Percentiles rank a stretch among this genome's conserved stretches.
Conservation (phyloP, 1,140 invertebrate genomes). For the Brachionus paranguensis region DNA sequence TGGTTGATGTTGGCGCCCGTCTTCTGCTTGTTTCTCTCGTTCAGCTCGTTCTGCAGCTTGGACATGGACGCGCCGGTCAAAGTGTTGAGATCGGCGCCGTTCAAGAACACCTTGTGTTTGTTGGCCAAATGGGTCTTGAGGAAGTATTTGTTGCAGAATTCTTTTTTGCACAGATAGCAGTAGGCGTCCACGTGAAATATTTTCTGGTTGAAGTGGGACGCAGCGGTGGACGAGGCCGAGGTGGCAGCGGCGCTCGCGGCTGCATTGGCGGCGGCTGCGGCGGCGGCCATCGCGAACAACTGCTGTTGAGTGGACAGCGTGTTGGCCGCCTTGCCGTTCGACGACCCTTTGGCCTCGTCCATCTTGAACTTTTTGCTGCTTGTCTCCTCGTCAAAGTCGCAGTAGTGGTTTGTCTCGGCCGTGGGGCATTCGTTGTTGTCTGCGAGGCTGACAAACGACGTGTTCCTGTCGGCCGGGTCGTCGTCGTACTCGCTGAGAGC, state of each 20-base stretch:
- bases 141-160: slow-evolving; percentile 59
- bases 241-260: neutral
- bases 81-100: neutral
- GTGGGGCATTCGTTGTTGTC: neutral
- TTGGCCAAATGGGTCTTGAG: slow-evolving; percentile 43
- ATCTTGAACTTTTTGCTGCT: neutral
- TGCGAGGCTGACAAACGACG: neutral
- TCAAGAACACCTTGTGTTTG: slow-evolving; percentile 36
- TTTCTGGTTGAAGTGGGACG: neutral
- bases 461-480: neutral
- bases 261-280: neutral
- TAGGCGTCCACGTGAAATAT: slow-evolving; percentile 67
- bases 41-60: slow-evolving; percentile 15
- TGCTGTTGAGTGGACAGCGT: neutral
- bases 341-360: neutral
- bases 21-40: neutral
- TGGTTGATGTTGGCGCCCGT: neutral
- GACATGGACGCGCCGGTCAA: slow-evolving; percentile 21
- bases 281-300: neutral
- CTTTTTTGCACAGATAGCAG: slow-evolving; percentile 64
- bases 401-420: neutral
- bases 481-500: slow-evolving; percentile 7
- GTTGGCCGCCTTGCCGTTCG: neutral
- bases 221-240: neutral
- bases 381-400: neutral